Conservation (phyloP, 2,888 invertebrate genomes). For the Heteromyza rotundicornis region DNA sequence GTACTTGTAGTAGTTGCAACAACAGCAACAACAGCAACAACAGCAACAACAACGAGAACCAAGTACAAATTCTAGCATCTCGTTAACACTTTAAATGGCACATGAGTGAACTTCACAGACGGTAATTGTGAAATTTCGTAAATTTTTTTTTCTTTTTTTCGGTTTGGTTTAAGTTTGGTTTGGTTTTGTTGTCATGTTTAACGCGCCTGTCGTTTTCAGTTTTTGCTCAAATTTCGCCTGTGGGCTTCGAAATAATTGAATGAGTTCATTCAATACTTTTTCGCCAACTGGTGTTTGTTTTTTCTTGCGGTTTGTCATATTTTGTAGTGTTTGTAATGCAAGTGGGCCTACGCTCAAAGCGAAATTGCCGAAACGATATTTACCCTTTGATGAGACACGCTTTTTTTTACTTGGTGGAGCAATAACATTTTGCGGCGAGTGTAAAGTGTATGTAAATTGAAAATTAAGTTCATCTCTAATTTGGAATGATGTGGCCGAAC, state of each 20-base stretch:
- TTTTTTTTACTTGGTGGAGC: too few relatives aligned
- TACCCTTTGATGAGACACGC: too few relatives aligned
- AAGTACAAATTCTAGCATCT: conserved; percentile 24
- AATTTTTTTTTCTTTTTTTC: conserved; percentile 2
- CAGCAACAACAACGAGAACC: background rate
- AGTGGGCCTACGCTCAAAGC: background rate
- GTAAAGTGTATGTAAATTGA: too few relatives aligned
- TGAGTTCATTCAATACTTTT: background rate
- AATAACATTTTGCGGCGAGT: too few relatives aligned
- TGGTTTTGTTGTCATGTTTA: background rate
- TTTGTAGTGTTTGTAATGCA: background rate
- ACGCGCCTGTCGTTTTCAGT: background rate
- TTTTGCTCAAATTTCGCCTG: background rate
- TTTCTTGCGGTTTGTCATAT: background rate
- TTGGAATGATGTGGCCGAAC: too few relatives aligned
- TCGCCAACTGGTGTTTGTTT: background rate
- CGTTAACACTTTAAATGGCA: conserved; percentile 42
- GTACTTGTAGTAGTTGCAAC: background rate
- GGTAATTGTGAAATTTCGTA: background rate
- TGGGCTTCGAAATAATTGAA: conserved; percentile 4
- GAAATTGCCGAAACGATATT: too few relatives aligned
- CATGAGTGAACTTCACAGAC: conserved; percentile 20
- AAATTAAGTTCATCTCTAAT: too few relatives aligned
- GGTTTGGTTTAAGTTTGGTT: background rate
- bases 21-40: conserved; percentile 5